Evolutionary conservation across 2,113 vertebrate species (phyloP), one percentile per base, ranked within the genome.

Genomic region (Sminthopsis crassicaudata): DNA sequence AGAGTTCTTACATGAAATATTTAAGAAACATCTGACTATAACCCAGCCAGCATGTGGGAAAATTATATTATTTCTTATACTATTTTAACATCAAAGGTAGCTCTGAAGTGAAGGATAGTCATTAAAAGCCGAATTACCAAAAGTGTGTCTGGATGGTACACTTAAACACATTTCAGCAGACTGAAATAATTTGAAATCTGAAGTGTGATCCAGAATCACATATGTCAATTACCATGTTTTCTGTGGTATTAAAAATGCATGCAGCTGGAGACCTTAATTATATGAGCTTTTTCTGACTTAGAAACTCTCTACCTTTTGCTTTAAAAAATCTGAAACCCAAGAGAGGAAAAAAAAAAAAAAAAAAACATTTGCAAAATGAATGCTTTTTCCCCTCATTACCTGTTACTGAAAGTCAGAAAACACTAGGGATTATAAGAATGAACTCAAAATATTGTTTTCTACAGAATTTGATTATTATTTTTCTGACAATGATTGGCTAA

Each of bases 1-100:
- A 98, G 84, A 98, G 97, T 98, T 97, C 97, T 97, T 96, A 98
- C 97, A 98, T 99, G 97, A 98, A 99, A 98, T 98, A 98, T 98
- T 98, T 98, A 98, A 98, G 98, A 97, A 98, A 98, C 50, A 96
- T 97, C 95, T 98, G 96, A 98, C 95, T 98, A 94, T 97, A 99
- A 98, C 95, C 96, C 96, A 97, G 94, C 96, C 95, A 98, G 95
- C 96, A 97, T 98, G 96, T 97, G 94, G 95, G 92, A 51, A 98
- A 98, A 98, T 98, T 95, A 97, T 91, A 97, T 98, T 98, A 98
- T 98, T 98, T 98, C 98, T 97, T 95, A 95, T 90, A 97, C 96
- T 96, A 92, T 98, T 99, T 98, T 97, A 98, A 98, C 97, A 98
- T 98, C 97, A 98, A 98, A 99, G 95, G 95, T 98, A 98, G 67